Evolutionary conservation across 1,140 invertebrate species (phyloP).

Genomic region (Lepidurus apus): DNA sequence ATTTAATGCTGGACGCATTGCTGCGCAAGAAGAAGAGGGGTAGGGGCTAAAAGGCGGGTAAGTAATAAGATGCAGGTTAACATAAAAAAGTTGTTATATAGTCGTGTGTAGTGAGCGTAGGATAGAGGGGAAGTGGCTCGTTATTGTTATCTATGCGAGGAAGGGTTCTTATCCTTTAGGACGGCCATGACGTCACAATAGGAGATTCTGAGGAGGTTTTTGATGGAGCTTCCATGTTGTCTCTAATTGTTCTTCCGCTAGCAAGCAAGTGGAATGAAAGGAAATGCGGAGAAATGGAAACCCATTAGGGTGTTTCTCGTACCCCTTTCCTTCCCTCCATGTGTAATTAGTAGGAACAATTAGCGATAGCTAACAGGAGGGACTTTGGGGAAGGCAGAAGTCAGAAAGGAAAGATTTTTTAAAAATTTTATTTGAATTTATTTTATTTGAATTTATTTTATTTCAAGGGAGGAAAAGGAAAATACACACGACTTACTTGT

Average conservation of each 20-base stretch:
- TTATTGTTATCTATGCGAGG: too few species aligned
- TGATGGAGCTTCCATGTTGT: not conserved
- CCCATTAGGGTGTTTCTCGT: not conserved
- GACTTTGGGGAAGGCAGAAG: not conserved
- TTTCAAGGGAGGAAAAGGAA: not conserved
- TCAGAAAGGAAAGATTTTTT: not conserved
- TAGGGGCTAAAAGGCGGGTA: too few species aligned
- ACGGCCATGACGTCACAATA: too few species aligned
- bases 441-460: not conserved
- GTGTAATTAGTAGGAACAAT: not conserved
- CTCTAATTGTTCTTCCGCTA: slow-evolving; percentile 3
- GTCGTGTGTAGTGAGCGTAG: too few species aligned
- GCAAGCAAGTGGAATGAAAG: slow-evolving; percentile 27
- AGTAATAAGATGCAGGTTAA: too few species aligned
- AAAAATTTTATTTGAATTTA: not conserved
- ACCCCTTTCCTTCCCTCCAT: not conserved
- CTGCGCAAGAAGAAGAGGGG: too few species aligned
- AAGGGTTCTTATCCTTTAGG: too few species aligned
- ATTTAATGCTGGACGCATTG: too few species aligned
- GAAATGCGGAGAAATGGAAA: slow-evolving; percentile 25
- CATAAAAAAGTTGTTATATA: too few species aligned
- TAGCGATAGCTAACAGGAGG: not conserved
- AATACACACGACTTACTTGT: slow-evolving; percentile 53
- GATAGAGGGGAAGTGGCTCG: too few species aligned
- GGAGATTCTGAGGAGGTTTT: too few species aligned